These are phyloP conservation scores for Phenganax stokvisi DNA, from an alignment of 92 coral and sea anemone species.

Conservation along the genomic window DNA sequence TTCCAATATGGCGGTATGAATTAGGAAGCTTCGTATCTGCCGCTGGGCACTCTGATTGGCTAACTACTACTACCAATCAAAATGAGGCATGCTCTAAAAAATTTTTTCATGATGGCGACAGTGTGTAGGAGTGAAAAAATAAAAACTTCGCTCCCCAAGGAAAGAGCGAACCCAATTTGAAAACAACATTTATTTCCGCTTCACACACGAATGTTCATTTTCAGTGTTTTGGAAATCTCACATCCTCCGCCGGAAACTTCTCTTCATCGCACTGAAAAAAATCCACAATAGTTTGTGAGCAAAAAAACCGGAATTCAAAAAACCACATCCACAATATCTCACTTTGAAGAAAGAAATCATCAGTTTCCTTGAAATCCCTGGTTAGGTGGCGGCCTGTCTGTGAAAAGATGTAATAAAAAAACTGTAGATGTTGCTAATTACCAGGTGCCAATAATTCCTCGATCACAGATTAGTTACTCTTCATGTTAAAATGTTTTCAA, in stretches of 20 bases:
- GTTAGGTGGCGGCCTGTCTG: neutral
- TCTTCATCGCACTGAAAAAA: neutral
- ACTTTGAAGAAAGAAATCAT: conserved; percentile 5
- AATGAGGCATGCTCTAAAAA: neutral
- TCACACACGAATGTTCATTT: neutral
- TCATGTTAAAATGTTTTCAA: no score
- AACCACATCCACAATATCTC: neutral
- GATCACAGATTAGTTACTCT: no score
- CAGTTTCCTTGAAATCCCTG: conserved; percentile 19
- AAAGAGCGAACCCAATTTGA: conserved; percentile 1
- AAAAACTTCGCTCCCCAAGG: neutral
- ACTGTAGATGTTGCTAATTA: no score
- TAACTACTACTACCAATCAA: neutral
- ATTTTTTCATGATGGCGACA: neutral
- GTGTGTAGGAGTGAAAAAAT: no score
- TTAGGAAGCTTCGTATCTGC: neutral
- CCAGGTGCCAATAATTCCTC: no score
- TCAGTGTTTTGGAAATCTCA: neutral
- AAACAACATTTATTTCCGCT: conserved; percentile 4
- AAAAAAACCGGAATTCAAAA: no score
- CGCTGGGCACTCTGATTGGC: conserved; percentile 1
- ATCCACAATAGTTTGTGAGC: no score
- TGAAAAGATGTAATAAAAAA: neutral
- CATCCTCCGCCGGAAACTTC: neutral
- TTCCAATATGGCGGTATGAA: neutral